Evolutionary conservation across 2,888 invertebrate species (phyloP).

Genomic region (Bruchidius siliquastri): DNA sequence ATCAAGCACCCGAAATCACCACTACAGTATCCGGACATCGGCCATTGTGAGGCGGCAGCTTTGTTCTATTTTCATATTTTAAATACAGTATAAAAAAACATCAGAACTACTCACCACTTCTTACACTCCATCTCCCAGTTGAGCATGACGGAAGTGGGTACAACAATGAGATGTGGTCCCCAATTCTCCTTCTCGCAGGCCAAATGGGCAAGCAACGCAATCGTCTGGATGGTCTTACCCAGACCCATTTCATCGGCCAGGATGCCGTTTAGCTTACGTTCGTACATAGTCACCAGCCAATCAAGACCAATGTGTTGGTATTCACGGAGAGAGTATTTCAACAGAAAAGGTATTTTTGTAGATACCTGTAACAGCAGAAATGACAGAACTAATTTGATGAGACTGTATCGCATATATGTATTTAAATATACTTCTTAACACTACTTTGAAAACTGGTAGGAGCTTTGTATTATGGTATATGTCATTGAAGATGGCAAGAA

Average conservation of each 20-base stretch:
- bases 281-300: slow-evolving; percentile 95
- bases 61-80: too few species aligned
- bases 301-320: slow-evolving; percentile 97
- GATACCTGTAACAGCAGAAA: slow-evolving; percentile 57
- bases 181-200: slow-evolving; percentile 89
- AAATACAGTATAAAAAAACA: too few species aligned
- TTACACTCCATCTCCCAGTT: slow-evolving; percentile 99
- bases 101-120: slow-evolving; percentile 66
- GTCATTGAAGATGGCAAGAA: too few species aligned
- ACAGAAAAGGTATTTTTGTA: slow-evolving; percentile 87
- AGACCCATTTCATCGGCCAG: slow-evolving; percentile 96
- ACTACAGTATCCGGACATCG: too few species aligned
- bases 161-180: slow-evolving; percentile 98
- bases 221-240: slow-evolving; percentile 96
- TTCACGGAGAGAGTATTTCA: slow-evolving; percentile 86
- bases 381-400: neutral
- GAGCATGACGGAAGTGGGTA: slow-evolving; percentile 98
- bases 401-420: neutral
- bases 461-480: too few species aligned
- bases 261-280: slow-evolving; percentile 91
- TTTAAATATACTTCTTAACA: neutral
- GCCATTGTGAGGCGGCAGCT: too few species aligned
- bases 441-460: too few species aligned
- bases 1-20: too few species aligned
- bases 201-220: slow-evolving; percentile 87